phyloP scores from a whole-genome alignment of 2,888 invertebrate genomes.

The Nymphalis polychloros region DNA sequence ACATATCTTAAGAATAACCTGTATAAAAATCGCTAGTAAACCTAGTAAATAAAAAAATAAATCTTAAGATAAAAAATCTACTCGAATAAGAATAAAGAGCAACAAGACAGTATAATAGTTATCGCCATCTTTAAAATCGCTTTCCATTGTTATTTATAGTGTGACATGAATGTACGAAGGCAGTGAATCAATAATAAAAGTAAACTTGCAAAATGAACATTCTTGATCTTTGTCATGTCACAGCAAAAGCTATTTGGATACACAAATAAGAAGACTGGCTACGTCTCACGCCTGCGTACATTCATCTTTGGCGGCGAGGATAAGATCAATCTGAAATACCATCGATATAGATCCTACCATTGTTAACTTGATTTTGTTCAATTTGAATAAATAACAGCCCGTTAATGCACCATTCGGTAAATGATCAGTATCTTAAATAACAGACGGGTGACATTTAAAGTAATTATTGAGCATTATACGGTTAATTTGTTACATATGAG shows the following conservation, averaged over 20 bases:
- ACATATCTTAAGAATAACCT: too few relatives aligned
- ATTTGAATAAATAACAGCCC: conserved; percentile 3
- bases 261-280: conserved; percentile 42
- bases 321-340: conserved; percentile 41
- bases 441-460: not conserved
- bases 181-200: conserved; percentile 37
- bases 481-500: too few relatives aligned
- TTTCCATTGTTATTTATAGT: conserved; percentile 30
- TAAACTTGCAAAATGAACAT: conserved; percentile 52
- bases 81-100: not conserved
- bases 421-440: not conserved
- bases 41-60: too few relatives aligned
- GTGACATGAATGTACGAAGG: conserved; percentile 31
- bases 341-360: conserved; percentile 44
- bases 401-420: conserved; percentile 1
- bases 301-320: conserved; percentile 44
- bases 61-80: too few relatives aligned
- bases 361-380: conserved; percentile 36
- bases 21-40: too few relatives aligned
- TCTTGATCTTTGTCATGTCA: conserved; percentile 69
- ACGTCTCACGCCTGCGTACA: conserved; percentile 41
- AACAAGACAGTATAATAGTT: conserved; percentile 6
- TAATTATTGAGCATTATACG: not conserved
- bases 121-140: conserved; percentile 11
- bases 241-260: conserved; percentile 44